Base-by-base conservation (phyloP, 1,140 invertebrate genomes). In the Uloborus diversus region DNA sequence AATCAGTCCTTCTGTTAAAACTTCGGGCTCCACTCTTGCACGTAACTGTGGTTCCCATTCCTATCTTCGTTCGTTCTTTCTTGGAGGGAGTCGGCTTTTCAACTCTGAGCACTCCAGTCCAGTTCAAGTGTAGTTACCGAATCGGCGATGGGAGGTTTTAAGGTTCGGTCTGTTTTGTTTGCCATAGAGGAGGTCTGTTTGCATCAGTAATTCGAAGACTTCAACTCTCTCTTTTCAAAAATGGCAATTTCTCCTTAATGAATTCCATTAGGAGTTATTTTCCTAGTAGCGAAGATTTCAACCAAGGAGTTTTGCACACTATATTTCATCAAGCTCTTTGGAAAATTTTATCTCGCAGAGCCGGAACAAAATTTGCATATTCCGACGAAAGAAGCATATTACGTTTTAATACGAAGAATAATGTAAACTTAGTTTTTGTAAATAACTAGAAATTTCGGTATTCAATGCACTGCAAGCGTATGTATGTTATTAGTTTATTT, bases 21-120 rank as follows among this genome's bases (percentile, higher is more conserved):
- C 35, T 47, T 30, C 71, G 59, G 30, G 13, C 13, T 17, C 59
- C 27, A n/a, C 27, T 32, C 56, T 73, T 49, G 37, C 71, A 75
- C 56, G 57, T 75, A 75, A 64, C n/a, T n/a, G n/a, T 75, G 25
- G 42, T 64, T 27, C 30, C 42, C 28, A 61, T 73, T 73, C 69
- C 37, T n/a, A 51, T 35, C n/a, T 42, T 25, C 25, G 35, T 20
- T 32, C 57, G 30, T n/a, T 47, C 59, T 25, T n/a, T 59, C 30
- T 20, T 53, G 49, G 13, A 28, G 28, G 1, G 25, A 47, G 69
- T 49, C 33, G 35, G 35, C 35, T 61, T 61, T 42, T 42, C 35
- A 61, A 27, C 23, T 5, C 17, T 53, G 33, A 9, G 56, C 49
- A 69, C 49, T 53, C 49, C 47, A 47, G 61, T 61, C 56, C 69